Base-by-base conservation (phyloP, 2,888 invertebrate species). In the Polyommatus iphigenia region DNA sequence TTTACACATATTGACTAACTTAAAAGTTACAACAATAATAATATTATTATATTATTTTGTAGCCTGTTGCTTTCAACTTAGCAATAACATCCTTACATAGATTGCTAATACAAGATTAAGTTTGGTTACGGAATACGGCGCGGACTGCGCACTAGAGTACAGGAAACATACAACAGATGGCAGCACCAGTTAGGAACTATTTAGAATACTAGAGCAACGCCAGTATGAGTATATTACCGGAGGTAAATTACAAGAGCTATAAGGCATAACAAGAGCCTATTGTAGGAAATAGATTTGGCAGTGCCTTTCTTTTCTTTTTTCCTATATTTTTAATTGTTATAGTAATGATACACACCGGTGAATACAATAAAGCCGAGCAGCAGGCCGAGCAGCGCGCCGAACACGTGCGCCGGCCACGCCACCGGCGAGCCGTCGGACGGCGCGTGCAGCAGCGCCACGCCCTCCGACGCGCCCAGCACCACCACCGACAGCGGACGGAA, bases 361-460 rank as follows among this genome's bases (percentile, higher is more conserved):
- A 95, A 96, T 13, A 96, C 87, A 15, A 96, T 87, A 78, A 96
- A 95, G 7, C 96, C 96, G 3, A 96, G 84, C 7, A 96, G 90
- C 1, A 96, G 89, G 0, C 97, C 97, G 0, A 95, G 94, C 0
- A 95, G 86, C 3, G 96, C 97, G 5, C 97, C 97, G 7, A 96
- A 95, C 20, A 95, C 90, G 85, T 97, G 97, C 6, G 97, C 96
- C 0, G 96, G 95, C 95, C 97, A 95, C 67, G 97, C 96, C 80
- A 97, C 94, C 81, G 88, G 87, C 24, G 87, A 87, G 76, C 82
- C 81, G 18, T 82, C 76, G 15, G 79, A 80, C 18, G 81, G 83
- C 20, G 83, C 81, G 62, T 83, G 67, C 67, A 67, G 67, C 67
- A 67, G 32, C 32, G 67, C 67, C 67, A 67, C 67, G 6, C 67